Base-by-base conservation (phyloP, 2,888 invertebrate species). In the Athrips mouffetella region DNA sequence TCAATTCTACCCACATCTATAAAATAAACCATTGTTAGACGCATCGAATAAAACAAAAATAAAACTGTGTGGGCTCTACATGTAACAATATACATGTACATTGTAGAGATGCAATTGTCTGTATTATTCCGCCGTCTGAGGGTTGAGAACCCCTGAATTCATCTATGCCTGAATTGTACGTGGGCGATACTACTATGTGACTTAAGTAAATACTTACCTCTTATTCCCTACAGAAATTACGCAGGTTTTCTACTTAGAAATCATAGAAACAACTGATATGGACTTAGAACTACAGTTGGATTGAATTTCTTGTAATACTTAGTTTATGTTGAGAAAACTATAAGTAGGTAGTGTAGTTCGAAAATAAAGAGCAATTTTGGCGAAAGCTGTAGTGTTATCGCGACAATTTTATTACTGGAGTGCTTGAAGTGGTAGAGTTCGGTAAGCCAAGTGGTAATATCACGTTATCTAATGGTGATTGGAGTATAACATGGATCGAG, bases 391-490 rank as follows among this genome's bases (percentile, higher is more conserved):
- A 37, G n/a, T 37, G 51, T 61, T 68, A 72, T 65, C 62, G 60
- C 50, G 60, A 62, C 55, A 60, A 56, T 54, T 54, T 59, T 67
- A 77, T 76, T 70, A 68, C 65, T 70, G 64, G 60, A 81, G 77
- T 77, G 71, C 55, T 72, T 74, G 58, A 59, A 80, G 76, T 73
- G 72, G 66, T 51, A 65, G 68, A 70, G 73, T 71, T 70, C 67
- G 58, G 65, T 61, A 59, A 49, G 68, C 63, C 62, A 61, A 67
- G 70, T 70, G 67, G 63, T 77, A 81, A 85, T 85, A 84, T 73
- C 65, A 68, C 69, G 74, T 80, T 87, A 86, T 84, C 84, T 76
- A 77, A 78, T 75, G 76, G 73, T 81, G 83, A 83, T 86, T 82
- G 77, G 70, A 71, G 76, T 80, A 73, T 78, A 80, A 78, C 79